A percentile compares a stretch with the other conserved stretches of the same genome.
Evolutionary conservation across 2,888 invertebrate species (phyloP).

Genomic region (Scaptomyza caliginosa): DNA sequence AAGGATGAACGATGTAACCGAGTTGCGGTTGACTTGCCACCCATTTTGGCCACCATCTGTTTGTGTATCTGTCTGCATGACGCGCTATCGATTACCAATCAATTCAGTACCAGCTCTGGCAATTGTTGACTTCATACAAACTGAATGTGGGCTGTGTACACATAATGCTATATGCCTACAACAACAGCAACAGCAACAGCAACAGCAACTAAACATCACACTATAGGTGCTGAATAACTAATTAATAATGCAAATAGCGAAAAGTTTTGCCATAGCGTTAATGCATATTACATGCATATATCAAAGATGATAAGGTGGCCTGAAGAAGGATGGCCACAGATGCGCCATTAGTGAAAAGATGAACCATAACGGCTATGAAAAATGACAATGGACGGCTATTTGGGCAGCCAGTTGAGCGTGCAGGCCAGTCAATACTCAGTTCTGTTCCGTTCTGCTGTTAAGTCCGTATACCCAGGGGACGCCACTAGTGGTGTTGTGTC

Average conservation of each 20-base stretch:
- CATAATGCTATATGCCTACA: not conserved
- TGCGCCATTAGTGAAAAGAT: conserved; percentile 5
- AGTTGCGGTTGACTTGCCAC: conserved; percentile 22
- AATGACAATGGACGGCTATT: conserved; percentile 32
- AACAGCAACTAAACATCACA: not conserved
- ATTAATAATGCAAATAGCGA: conserved; percentile 34
- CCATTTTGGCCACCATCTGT: not conserved
- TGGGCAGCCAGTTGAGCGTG: conserved; percentile 21
- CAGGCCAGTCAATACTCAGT: conserved; percentile 34
- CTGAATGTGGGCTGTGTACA: conserved; percentile 9
- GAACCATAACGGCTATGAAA: conserved; percentile 29
- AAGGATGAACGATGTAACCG: conserved; percentile 25
- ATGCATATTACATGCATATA: not conserved
- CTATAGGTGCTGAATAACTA: conserved; percentile 17
- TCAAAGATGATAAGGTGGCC: not conserved
- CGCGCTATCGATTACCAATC: conserved; percentile 73
- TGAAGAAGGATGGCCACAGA: not conserved
- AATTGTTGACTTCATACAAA: conserved; percentile 71
- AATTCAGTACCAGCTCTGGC: conserved; percentile 55
- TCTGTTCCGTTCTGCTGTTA: not conserved
- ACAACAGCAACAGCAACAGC: not conserved
- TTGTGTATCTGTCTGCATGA: conserved; percentile 2
- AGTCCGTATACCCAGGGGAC: conserved; percentile 22
- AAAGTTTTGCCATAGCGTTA: not conserved
- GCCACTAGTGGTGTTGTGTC: conserved; percentile 18